These are phyloP conservation scores for Pseudomyrmex concolor DNA, from an alignment of 1,140 invertebrate genomes.

Conservation along the genomic window DNA sequence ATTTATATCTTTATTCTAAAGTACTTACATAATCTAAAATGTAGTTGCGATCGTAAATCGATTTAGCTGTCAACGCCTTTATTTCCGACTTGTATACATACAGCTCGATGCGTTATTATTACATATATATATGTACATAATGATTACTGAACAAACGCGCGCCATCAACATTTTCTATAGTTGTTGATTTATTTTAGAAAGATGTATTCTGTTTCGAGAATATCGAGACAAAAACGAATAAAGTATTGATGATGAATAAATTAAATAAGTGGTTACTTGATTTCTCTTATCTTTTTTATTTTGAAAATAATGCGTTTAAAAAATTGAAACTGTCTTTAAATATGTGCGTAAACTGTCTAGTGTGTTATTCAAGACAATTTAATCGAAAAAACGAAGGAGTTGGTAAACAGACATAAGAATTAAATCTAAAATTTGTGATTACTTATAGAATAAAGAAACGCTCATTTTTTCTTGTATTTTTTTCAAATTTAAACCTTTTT, in stretches of 20 bases:
- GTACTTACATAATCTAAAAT: not conserved
- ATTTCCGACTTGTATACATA: constrained; percentile 58
- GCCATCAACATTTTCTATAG: constrained; percentile 52
- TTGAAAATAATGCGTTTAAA: too few relatives aligned
- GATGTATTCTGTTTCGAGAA: constrained; percentile 52
- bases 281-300: too few relatives aligned
- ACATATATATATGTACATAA: constrained; percentile 65
- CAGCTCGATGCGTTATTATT: constrained; percentile 41
- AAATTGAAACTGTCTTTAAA: too few relatives aligned
- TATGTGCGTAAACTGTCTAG: too few relatives aligned
- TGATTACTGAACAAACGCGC: constrained; percentile 29
- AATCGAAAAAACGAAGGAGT: too few relatives aligned
- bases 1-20: not conserved
- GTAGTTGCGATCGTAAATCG: not conserved
- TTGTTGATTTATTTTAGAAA: constrained; percentile 57
- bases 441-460: too few relatives aligned
- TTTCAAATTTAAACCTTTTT: too few relatives aligned
- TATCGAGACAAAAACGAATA: constrained; percentile 52
- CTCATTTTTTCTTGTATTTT: too few relatives aligned
- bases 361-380: too few relatives aligned
- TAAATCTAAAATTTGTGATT: too few relatives aligned
- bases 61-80: constrained; percentile 22
- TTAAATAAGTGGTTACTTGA: too few relatives aligned
- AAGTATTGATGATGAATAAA: constrained; percentile 23
- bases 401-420: too few relatives aligned